These are phyloP conservation scores for Drosophila parabipectinata DNA, from an alignment of 1,140 invertebrate genomes.

Conservation along the genomic window DNA sequence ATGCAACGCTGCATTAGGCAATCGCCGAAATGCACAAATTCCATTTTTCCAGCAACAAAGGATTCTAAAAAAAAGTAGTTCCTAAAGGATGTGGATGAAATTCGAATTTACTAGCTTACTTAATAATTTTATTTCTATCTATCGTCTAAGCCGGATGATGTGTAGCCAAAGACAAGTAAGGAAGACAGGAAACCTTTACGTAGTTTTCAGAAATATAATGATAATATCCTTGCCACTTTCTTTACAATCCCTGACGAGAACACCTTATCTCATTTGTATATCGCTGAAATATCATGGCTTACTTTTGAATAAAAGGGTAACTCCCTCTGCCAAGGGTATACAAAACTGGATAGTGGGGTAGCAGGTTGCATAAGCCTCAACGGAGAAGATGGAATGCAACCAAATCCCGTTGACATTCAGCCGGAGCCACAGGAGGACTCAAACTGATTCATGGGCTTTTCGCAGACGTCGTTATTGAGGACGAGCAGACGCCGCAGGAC, in stretches of 20 bases:
- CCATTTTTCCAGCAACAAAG: constrained; percentile 28
- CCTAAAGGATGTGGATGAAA: background rate
- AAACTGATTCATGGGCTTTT: constrained; percentile 46
- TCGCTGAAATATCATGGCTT: too few species aligned
- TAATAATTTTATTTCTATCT: background rate
- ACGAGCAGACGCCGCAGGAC: constrained; percentile 31
- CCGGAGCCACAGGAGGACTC: constrained; percentile 44
- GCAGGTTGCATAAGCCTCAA: constrained; percentile 9
- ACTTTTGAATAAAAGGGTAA: constrained; percentile 12
- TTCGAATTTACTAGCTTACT: background rate
- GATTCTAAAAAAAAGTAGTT: background rate
- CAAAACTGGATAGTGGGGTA: background rate
- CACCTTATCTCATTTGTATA: too few species aligned
- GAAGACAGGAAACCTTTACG: too few species aligned
- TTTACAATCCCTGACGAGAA: too few species aligned
- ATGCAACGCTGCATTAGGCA: constrained; percentile 76
- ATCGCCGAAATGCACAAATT: constrained; percentile 69
- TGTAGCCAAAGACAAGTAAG: too few species aligned
- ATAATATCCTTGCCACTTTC: too few species aligned
- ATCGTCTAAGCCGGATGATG: background rate
- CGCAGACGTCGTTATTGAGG: constrained; percentile 44
- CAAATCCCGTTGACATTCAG: constrained; percentile 63
- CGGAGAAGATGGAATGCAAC: constrained; percentile 43
- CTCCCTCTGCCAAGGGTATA: background rate
- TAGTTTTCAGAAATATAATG: too few species aligned